Base-by-base conservation (phyloP, 2,113 vertebrate species). In the Orycteropus afer region DNA sequence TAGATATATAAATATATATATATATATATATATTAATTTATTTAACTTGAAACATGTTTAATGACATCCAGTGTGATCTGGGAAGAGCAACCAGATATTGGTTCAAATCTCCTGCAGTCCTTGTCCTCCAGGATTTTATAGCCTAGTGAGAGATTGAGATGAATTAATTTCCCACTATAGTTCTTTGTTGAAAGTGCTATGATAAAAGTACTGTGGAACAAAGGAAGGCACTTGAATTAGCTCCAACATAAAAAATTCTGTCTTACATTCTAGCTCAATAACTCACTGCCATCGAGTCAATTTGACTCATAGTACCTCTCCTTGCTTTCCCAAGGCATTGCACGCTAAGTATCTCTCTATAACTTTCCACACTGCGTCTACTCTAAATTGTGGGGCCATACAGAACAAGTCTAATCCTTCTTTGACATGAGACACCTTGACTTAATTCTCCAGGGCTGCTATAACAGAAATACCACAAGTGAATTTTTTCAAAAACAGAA, bases 161-260 rank as follows among this genome's bases (percentile, higher is more conserved):
- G 18, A 93, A 86, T 53, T 59, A 79, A 71, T 91, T 22, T 42
- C 40, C 73, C 27, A 55, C 42, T 95, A 17, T 86, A 42, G 84
- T 81, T 74, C 25, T 80, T 40, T 89, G 14, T n/a, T 93, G 34
- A 86, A 73, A 91, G 51, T 37, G 23, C 40, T 89, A 45, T 87
- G 12, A 45, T 17, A 85, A 20, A 55, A 7, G 5, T 74, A 10
- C 61, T 93, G 5, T 86, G 34, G 32, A 86, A 49, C 6, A 94
- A 15, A 87, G 34, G 15, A 55, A 57, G 15, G 12, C 6, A 85
- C 63, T 61, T 79, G 49, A 40, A 88, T 91, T 73, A 90, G n/a
- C 40, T 88, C 18, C 79, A 8, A 80, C 86, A 80, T 93, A 42
- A 89, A 83, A 73, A 94, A 61, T 13, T 53, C 67, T 57, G 87